Base-by-base conservation (phyloP, 1,140 invertebrate species). In the Polypedilum vanderplanki region DNA sequence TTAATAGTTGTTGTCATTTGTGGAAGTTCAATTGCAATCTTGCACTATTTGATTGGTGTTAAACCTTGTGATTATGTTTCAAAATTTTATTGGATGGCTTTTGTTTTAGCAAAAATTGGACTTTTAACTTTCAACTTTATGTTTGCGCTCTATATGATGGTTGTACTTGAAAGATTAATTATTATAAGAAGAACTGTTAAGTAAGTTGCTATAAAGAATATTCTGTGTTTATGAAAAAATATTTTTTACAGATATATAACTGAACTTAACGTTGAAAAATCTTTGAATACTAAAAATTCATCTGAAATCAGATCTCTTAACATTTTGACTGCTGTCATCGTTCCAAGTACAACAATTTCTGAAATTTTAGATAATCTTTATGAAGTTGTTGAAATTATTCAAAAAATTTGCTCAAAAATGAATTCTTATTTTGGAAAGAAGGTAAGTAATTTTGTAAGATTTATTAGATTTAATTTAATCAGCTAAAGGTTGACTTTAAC, bases 351-450 rank as follows among this genome's bases (percentile, higher is more conserved):
- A 22, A 70, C 65, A 18, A 70, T 4, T 3, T n/a, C 65, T 18
- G 65, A 70, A 3, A 70, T 22, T 9, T 18, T 70, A 18, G 65
- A 70, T 3, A 70, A 70, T 70, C 7, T 70, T 20, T 70, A 70
- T 18, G 65, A 70, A 18, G 18, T 70, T 22, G 65, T 70, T 18
- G 65, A 70, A 70, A 70, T 20, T 7, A 9, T 70, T 18, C 65
- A 70, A 17, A 20, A 20, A 18, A 70, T 70, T 22, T 70, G 65
- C 65, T 2, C 4, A 0, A 20, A 70, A 20, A 70, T 70, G 65
- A 70, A 70, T 70, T 70, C 65, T 5, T 70, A 70, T 70, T 70
- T 70, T 22, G 65, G 65, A 3, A 70, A 70, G 20, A 70, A 70
- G 65, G 65, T 70, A 15, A 7, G 40, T 8, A 46, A 10, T 46